Conservation (phyloP, 1,140 invertebrate genomes). For the Metaphire vulgaris region DNA sequence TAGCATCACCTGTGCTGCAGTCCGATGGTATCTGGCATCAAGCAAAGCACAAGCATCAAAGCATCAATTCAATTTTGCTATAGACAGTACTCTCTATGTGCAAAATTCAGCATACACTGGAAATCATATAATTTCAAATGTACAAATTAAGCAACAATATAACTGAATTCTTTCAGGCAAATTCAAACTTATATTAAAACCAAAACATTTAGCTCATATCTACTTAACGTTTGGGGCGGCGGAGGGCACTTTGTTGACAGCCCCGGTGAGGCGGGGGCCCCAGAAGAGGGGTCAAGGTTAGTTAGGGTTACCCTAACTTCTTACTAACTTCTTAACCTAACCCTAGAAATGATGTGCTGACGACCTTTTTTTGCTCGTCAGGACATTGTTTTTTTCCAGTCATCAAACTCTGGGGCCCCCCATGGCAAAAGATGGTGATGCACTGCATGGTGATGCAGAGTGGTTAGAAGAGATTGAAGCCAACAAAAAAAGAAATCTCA, state of each 20-base stretch:
- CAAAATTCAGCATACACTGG: neutral
- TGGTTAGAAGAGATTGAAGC: too few species aligned
- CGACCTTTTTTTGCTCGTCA: too few species aligned
- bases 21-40: conserved; percentile 32
- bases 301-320: too few species aligned
- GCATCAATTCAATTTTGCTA: neutral
- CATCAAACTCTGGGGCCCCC: too few species aligned
- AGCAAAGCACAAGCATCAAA: conserved; percentile 5
- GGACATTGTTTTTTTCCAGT: too few species aligned
- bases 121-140: neutral
- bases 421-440: too few species aligned
- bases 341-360: too few species aligned
- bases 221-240: neutral
- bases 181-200: neutral
- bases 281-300: neutral
- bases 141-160: neutral
- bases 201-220: neutral
- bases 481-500: too few species aligned
- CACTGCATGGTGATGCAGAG: too few species aligned
- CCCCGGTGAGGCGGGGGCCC: neutral
- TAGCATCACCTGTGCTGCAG: conserved; percentile 35
- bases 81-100: too few species aligned
- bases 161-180: neutral
- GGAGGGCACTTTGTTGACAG: neutral
- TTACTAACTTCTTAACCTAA: too few species aligned